Evolutionary conservation across 2,797 vertebrate genomes (phyloP).

Genomic region (Rhynchonycteris naso): DNA sequence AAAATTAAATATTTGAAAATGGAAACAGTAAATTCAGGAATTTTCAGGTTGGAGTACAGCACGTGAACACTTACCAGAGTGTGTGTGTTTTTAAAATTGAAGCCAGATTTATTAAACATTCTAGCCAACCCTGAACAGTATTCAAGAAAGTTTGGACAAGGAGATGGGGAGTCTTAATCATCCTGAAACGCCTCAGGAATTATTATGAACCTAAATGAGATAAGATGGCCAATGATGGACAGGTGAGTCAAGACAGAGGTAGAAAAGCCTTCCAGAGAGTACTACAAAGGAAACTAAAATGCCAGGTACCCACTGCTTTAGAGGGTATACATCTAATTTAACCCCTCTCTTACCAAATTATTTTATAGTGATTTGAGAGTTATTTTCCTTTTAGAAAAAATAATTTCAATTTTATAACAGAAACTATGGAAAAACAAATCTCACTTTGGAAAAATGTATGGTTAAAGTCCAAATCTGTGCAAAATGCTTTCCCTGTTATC

Average conservation of each 20-base stretch:
- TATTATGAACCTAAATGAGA: conserved; percentile 8
- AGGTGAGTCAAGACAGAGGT: background rate
- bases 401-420: conserved; percentile 27
- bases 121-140: conserved; percentile 25
- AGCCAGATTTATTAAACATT: background rate
- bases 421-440: conserved; percentile 36
- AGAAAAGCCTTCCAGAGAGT: background rate
- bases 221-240: background rate
- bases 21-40: conserved; percentile 20
- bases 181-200: conserved; percentile 40
- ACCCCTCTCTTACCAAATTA: background rate
- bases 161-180: background rate
- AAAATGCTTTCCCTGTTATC: background rate
- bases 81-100: background rate
- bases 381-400: conserved; percentile 47
- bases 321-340: background rate
- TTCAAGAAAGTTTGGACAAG: conserved; percentile 31
- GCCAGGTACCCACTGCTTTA: background rate
- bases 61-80: background rate
- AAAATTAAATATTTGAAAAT: conserved; percentile 43
- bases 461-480: background rate
- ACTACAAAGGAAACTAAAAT: background rate
- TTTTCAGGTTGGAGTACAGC: conserved; percentile 14
- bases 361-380: conserved; percentile 19
- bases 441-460: conserved; percentile 20